Evolutionary conservation across 2,888 invertebrate genomes (phyloP).

Genomic region (Bimastos eiseni): DNA sequence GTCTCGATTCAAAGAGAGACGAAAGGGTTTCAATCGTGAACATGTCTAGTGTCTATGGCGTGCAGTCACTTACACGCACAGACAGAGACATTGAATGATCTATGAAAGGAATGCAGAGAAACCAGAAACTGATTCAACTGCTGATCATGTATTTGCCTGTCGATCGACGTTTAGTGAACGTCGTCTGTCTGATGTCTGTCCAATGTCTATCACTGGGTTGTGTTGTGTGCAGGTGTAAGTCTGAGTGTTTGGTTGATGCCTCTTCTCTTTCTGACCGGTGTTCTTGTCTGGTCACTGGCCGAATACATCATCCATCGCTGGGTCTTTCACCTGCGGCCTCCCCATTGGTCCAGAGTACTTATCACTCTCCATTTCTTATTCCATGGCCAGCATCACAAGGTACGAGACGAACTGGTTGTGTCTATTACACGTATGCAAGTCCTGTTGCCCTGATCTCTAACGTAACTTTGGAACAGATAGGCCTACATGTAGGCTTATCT

Average conservation of each 20-base stretch:
- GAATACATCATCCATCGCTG: constrained; percentile 64
- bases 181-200: not conserved
- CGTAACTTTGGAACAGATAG: no score
- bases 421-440: no score
- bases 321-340: constrained; percentile 63
- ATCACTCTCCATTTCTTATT: constrained; percentile 59
- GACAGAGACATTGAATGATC: no score
- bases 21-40: no score
- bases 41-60: no score
- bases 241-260: constrained; percentile 3
- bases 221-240: not conserved
- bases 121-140: no score
- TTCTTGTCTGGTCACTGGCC: constrained; percentile 46
- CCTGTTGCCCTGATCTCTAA: no score
- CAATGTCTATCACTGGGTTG: not conserved
- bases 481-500: no score
- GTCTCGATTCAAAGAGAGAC: no score
- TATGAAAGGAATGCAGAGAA: no score
- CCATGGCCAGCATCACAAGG: constrained; percentile 63
- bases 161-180: not conserved
- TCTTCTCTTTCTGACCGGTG: not conserved
- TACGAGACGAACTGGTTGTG: not conserved
- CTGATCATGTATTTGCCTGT: no score
- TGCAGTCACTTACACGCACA: no score
- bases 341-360: constrained; percentile 56